Evolutionary conservation across 2,888 invertebrate species (phyloP).

Genomic region (Ganaspis brasiliensis): DNA sequence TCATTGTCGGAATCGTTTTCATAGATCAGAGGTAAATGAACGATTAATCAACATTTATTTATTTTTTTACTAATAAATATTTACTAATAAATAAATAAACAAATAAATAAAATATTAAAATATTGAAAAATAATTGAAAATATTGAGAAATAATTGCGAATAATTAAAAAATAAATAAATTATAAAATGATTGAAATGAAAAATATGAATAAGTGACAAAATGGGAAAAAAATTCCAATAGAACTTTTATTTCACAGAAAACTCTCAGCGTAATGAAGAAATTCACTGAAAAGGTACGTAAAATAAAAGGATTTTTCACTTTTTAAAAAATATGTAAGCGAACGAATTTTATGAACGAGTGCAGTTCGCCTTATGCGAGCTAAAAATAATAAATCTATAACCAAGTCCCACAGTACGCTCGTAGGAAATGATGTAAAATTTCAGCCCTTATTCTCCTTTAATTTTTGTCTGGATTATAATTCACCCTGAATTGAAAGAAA

Average conservation of each 20-base stretch:
- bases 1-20: conserved; percentile 21
- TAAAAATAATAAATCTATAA: conserved; percentile 42
- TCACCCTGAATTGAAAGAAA: not conserved
- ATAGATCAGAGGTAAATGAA: conserved; percentile 1
- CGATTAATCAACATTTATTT: not conserved
- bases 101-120: no score
- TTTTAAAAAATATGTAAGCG: not conserved
- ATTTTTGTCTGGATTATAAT: not conserved
- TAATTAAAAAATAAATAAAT: no score
- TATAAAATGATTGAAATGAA: no score
- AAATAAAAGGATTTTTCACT: not conserved
- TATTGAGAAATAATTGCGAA: no score
- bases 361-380: conserved; percentile 10
- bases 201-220: no score
- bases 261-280: no score
- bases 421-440: not conserved
- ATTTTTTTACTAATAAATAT: not conserved
- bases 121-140: no score
- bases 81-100: conserved; percentile 4
- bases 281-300: not conserved
- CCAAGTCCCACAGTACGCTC: not conserved
- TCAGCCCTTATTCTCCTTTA: not conserved
- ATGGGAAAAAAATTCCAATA: no score
- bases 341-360: not conserved
- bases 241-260: no score